Conservation (phyloP, 1,140 invertebrate species). For the Heliconius congener region DNA sequence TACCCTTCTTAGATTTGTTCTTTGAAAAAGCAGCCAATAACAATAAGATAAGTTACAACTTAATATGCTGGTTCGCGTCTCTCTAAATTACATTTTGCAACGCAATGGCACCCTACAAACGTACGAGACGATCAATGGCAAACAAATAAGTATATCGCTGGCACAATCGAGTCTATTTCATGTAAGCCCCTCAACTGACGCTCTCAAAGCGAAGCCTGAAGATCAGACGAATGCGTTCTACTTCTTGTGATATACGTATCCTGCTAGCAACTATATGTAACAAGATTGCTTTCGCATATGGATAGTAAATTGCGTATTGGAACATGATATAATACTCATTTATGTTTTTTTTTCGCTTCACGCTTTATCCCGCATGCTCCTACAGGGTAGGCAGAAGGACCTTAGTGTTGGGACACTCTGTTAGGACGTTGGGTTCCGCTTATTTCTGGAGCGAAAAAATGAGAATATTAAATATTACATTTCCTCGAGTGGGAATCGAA, state of each 20-base stretch:
- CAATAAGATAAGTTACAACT: neutral
- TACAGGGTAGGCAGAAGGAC: no score
- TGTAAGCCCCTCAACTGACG: conserved; percentile 62
- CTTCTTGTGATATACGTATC: conserved; percentile 11
- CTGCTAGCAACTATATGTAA: conserved; percentile 27
- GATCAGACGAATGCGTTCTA: conserved; percentile 34
- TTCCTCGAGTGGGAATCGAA: no score
- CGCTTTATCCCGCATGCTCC: no score
- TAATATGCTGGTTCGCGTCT: conserved; percentile 36
- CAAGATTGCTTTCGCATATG: conserved; percentile 25
- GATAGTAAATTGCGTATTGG: neutral
- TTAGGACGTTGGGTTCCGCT: no score
- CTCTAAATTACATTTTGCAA: conserved; percentile 54
- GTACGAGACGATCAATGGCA: conserved; percentile 61
- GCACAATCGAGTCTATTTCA: conserved; percentile 63
- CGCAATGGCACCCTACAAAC: conserved; percentile 45
- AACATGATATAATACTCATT: neutral
- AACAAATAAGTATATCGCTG: conserved; percentile 67
- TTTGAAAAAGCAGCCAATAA: neutral
- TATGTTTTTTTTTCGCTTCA: neutral
- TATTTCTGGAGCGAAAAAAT: neutral
- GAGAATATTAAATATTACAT: no score
- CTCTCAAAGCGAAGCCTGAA: conserved; percentile 66
- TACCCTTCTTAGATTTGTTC: no score
- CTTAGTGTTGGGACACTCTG: neutral